Base-by-base conservation (phyloP, 2,888 invertebrate genomes). In the Eupithecia pulchellata region DNA sequence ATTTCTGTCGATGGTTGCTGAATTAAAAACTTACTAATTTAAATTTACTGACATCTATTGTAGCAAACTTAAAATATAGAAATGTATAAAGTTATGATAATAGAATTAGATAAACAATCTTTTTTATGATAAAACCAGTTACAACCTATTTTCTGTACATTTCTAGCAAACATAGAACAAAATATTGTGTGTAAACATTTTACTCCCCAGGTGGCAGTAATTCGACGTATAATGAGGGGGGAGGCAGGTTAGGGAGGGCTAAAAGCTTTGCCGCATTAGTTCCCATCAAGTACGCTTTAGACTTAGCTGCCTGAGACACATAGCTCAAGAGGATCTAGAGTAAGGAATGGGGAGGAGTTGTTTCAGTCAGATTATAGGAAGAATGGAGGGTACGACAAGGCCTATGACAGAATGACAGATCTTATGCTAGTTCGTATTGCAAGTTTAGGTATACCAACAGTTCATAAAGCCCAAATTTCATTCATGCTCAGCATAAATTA, bases 211-310 rank as follows among this genome's bases (percentile, higher is more conserved):
- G 69, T 66, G 69, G 69, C 64, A 69, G 69, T 72, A 73, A 73
- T 71, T 73, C 68, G 71, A 73, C 68, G 66, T 64, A 68, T 71
- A 73, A 71, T 71, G 62, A 71, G 66, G 70, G 62, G 58, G 70
- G 70, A 57, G 27, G 80, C 82, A 20, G 61, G 61, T n/a, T 5
- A 84, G 81, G 79, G 77, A 71, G 65, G 81, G 81, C 86, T 89
- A 86, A 89, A 89, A 91, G 91, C 90, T 90, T 90, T 88, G 89
- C 83, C 82, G 86, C 91, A 89, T 91, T 91, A 91, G 89, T 89
- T 88, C 86, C 85, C 86, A 91, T 90, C 89, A 88, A 86, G 83
- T 78, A 82, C 75, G 82, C 78, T 64, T 78, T 79, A 79, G 79
- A 84, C 84, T 82, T 86, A 84, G 81, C 78, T 64, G 68, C 42